Evolutionary conservation across 2,113 vertebrate genomes (phyloP), one percentile per base, ranked within the genome.

Genomic region (Gadus macrocephalus): DNA sequence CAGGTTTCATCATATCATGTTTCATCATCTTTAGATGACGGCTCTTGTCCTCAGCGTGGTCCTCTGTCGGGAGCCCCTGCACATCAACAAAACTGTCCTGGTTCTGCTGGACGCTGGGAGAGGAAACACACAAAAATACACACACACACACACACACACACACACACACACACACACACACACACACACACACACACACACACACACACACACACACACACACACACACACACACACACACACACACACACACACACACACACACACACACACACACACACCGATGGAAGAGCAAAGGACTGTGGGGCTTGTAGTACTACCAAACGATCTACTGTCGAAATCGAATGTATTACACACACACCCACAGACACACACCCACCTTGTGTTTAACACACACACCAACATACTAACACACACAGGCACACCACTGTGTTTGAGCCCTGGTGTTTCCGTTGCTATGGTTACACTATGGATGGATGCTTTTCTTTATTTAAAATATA

Each of bases 391-490:
- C 16, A 60, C 27, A 49, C 20, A 8, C 11, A 25, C 63, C 67
- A 6, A 68, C 19, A 25, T 11, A 58, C 42, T 58, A 28, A 38
- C 62, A 59, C 53, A 55, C 60, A 66, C 59, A 69, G 0, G 59
- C 25, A 55, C 62, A 38, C 25, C 20, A 62, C 31, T 77, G 75
- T 83, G 82, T 86, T 88, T 88, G 81, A 86, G 66, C 38, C 70
- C 68, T 81, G 49, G 49, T 91, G 85, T 89, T 85, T 82, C 75
- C 62, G 73, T 89, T 77, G 76, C 86, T 61, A 85, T 42, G 74
- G 87, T 67, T 63, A 86, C 86, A 83, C 81, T n/a, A n/a, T 79
- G 78, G 77, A 85, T 78, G 75, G 83, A 70, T 31, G 70, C 64
- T 68, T 73, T 66, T 79, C 7, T 19, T 15, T 69, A 81, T 73